Base-by-base conservation (phyloP, 2,797 vertebrate genomes). In the Aratinga solstitialis region DNA sequence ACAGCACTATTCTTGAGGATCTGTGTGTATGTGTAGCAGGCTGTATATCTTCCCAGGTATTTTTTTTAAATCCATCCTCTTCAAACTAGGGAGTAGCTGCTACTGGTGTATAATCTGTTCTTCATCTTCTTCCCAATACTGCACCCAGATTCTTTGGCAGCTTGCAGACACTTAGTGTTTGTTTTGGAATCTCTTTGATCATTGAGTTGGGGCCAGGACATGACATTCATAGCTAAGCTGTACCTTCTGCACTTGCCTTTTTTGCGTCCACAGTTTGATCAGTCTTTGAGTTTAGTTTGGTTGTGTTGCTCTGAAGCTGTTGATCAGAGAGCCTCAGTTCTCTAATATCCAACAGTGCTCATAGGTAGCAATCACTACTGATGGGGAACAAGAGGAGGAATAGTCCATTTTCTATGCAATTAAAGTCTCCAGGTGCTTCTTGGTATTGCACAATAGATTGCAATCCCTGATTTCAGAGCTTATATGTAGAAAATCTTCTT, bases 61-160 rank as follows among this genome's bases (percentile, higher is more conserved):
- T 91, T 86, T 77, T 83, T 90, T 7, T 11, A 58, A 93, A 94
- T 82, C 51, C 54, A 87, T 91, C 62, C 58, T 76, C 84, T 89
- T 92, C 94, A 94, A 96, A 92, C 76, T 91, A 92, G 90, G 91
- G 96, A 96, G 96, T 93, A 94, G 82, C 43, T 93, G 82, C 95
- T 94, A 91, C 77, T 87, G 82, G 82, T 81, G 69, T 85, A 62
- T 95, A 90, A 96, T 95, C 93, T 97, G 72, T 91, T 96, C 93
- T 93, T 95, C 92, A 92, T 97, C 94, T 90, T 96, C 95, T 93
- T 95, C 85, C 91, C 93, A 95, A 89, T 87, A 95, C 97, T 97
- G 91, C 96, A 97, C 95, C 97, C 96, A 97, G 96, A 98, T 98
- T 98, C 95, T 92, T 97, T 97, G 97, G 95, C 96, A 97, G 71